Percentiles rank a stretch among this genome's conserved stretches.
Evolutionary conservation across 2,888 invertebrate species (phyloP).

Genomic region (Dolichomitus sp.): DNA sequence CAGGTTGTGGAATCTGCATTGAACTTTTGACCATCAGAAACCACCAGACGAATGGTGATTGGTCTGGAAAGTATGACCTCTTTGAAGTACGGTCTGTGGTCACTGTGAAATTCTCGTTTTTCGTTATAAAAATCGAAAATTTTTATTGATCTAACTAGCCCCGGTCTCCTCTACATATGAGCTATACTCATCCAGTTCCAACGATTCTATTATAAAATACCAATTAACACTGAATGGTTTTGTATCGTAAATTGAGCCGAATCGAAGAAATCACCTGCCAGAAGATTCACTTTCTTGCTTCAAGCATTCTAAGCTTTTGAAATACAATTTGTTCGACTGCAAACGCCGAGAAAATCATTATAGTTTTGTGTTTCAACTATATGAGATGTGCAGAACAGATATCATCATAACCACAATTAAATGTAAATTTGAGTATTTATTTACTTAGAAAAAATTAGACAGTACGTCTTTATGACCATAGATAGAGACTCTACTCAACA

Average conservation of each 20-base stretch:
- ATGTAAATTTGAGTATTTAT: too few relatives aligned
- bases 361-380: not conserved
- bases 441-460: too few relatives aligned
- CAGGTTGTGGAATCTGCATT: slow-evolving; percentile 3
- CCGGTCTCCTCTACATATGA: not conserved
- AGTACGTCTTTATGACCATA: too few relatives aligned
- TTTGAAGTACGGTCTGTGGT: slow-evolving; percentile 27
- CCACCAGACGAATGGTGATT: slow-evolving; percentile 21
- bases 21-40: not conserved
- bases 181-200: not conserved
- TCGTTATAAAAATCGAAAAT: not conserved
- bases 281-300: not conserved
- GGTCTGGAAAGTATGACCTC: not conserved
- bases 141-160: not conserved
- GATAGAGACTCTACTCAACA: too few relatives aligned
- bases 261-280: not conserved
- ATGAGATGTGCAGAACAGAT: too few relatives aligned
- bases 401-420: too few relatives aligned
- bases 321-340: not conserved
- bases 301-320: not conserved
- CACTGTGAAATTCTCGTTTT: not conserved
- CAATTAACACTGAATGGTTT: not conserved
- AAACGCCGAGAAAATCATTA: too few relatives aligned
- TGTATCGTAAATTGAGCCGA: not conserved
- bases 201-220: not conserved